Evolutionary conservation across 1,140 invertebrate species (phyloP).

Genomic region (Drosophila orosa): DNA sequence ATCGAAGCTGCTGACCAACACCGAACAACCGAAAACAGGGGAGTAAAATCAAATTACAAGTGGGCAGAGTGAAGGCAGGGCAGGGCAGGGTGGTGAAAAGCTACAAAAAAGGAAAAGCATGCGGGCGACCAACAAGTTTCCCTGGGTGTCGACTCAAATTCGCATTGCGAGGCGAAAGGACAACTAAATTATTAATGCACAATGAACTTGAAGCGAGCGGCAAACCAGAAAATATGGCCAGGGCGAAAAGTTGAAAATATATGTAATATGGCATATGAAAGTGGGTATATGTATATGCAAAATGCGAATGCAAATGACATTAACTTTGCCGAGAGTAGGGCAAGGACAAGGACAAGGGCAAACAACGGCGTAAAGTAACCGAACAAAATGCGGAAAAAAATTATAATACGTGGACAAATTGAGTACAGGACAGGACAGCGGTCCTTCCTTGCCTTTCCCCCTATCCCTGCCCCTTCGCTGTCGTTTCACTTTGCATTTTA

Average conservation of each 20-base stretch:
- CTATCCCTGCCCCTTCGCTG: constrained; percentile 4
- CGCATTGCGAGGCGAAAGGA: constrained; percentile 51
- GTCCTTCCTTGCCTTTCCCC: background rate
- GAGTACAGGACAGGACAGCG: constrained; percentile 42
- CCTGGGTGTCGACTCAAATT: constrained; percentile 50
- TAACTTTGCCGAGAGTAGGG: constrained; percentile 32
- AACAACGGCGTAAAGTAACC: constrained; percentile 9
- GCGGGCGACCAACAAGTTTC: constrained; percentile 45
- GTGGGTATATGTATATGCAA: constrained; percentile 24
- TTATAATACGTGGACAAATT: constrained; percentile 59
- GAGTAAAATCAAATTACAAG: constrained; percentile 68
- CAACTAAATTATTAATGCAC: constrained; percentile 81
- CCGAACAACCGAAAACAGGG: constrained; percentile 29
- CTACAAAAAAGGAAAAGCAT: constrained; percentile 15
- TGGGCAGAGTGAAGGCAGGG: background rate
- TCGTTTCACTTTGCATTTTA: constrained; percentile 71
- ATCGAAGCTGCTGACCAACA: constrained; percentile 47
- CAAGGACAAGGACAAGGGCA: constrained; percentile 53
- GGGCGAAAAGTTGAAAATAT: constrained; percentile 44
- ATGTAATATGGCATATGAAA: constrained; percentile 10
- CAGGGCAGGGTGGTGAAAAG: background rate
- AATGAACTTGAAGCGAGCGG: constrained; percentile 74
- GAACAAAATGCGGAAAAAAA: constrained; percentile 43
- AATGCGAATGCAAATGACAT: constrained; percentile 61
- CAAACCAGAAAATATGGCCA: constrained; percentile 73